These are phyloP conservation scores for Psix sp. DNA, from an alignment of 1,140 invertebrate species.

Conservation along the genomic window DNA sequence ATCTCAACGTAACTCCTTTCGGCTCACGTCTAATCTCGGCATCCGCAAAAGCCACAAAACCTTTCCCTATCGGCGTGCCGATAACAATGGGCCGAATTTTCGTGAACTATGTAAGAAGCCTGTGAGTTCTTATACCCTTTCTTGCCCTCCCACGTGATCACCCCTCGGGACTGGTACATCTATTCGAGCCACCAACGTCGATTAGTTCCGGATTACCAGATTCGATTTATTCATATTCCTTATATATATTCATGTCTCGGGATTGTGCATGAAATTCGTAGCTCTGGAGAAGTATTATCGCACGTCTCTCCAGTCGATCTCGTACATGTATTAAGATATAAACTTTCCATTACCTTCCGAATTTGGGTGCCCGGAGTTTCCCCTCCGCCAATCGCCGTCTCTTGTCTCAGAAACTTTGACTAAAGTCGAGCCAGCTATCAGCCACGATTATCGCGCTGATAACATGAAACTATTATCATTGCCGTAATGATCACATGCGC, in stretches of 20 bases:
- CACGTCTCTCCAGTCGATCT: conserved; percentile 3
- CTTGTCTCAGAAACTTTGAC: conserved; percentile 16
- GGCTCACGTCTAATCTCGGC: too few relatives aligned
- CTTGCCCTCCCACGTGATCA: not conserved
- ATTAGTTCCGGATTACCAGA: conserved; percentile 46
- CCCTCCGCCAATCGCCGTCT: not conserved
- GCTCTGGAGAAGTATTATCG: conserved; percentile 24
- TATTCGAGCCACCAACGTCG: conserved; percentile 13
- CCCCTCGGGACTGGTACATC: conserved; percentile 24
- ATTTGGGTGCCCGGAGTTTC: conserved; percentile 12
- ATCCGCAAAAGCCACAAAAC: conserved; percentile 7
- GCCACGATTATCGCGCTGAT: conserved; percentile 20
- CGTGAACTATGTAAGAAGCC: not conserved
- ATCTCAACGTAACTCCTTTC: not conserved
- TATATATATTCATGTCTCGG: conserved; percentile 28
- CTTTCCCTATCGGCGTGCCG: too few relatives aligned
- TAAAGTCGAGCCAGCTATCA: not conserved
- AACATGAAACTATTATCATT: conserved; percentile 39
- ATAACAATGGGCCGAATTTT: conserved; percentile 13
- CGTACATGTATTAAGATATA: conserved; percentile 37
- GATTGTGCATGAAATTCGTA: conserved; percentile 33
- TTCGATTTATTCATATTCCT: conserved; percentile 43
- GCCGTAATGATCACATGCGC: conserved; percentile 27
- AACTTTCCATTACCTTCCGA: conserved; percentile 25
- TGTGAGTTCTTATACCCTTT: conserved; percentile 22